These are phyloP conservation scores for Gephyroberyx darwinii DNA, from an alignment of 2,797 vertebrate genomes.

Conservation along the genomic window DNA sequence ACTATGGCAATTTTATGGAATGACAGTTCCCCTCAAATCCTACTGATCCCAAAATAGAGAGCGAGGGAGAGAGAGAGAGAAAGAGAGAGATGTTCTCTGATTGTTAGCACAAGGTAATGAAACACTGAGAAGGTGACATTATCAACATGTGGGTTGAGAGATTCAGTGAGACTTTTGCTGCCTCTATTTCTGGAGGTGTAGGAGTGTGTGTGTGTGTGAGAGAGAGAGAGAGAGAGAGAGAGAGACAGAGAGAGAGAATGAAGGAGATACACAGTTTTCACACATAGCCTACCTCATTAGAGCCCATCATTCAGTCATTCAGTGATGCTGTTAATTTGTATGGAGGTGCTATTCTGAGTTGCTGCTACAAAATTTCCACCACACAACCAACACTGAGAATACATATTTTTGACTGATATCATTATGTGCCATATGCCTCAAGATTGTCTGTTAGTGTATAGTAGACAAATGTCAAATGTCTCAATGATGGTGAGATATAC, in stretches of 20 bases:
- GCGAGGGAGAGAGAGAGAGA: slow-evolving; percentile 28
- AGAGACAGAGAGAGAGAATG: slow-evolving; percentile 22
- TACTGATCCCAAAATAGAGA: slow-evolving; percentile 68
- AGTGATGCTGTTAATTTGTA: slow-evolving; percentile 54
- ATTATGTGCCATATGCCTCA: slow-evolving; percentile 23
- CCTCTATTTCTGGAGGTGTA: slow-evolving; percentile 77
- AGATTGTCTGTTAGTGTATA: slow-evolving; percentile 16
- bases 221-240: slow-evolving; percentile 32
- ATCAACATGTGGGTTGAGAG: slow-evolving; percentile 76
- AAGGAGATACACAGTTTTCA: slow-evolving; percentile 42
- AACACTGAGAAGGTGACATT: slow-evolving; percentile 79
- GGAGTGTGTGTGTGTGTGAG: slow-evolving; percentile 63
- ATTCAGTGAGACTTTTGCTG: slow-evolving; percentile 69
- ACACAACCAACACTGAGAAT: slow-evolving; percentile 2
- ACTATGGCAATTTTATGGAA: slow-evolving; percentile 60
- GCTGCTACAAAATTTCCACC: slow-evolving; percentile 27
- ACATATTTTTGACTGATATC: slow-evolving; percentile 13
- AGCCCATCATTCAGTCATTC: slow-evolving; percentile 60
- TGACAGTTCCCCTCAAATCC: slow-evolving; percentile 59
- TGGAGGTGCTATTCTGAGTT: slow-evolving; percentile 48
- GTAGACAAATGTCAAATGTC: slow-evolving; percentile 7
- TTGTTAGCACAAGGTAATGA: slow-evolving; percentile 77
- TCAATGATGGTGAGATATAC: background rate
- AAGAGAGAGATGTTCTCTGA: slow-evolving; percentile 35
- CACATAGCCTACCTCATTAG: slow-evolving; percentile 64